Conservation (phyloP, 2,797 vertebrate genomes). For the Micropoecilia bifurca region DNA sequence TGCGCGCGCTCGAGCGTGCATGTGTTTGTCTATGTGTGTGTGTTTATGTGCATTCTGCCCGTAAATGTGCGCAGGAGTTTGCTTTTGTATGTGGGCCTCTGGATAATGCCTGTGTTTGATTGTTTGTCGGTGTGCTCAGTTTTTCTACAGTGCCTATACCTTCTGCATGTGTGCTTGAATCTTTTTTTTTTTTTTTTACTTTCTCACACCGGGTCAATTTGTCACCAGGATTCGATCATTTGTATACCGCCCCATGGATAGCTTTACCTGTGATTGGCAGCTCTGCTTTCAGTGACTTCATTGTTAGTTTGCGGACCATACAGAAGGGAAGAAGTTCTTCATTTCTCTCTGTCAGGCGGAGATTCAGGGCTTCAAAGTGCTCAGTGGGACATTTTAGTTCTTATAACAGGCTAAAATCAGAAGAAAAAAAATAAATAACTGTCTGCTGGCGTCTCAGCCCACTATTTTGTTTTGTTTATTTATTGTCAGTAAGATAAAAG, state of each 20-base stretch:
- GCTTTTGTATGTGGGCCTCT: conserved; percentile 21
- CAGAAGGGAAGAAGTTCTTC: conserved; percentile 53
- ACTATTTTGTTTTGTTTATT: conserved; percentile 29
- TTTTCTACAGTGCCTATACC: conserved; percentile 16
- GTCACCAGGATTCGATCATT: conserved; percentile 65
- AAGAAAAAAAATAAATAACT: conserved; percentile 27
- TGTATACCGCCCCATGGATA: conserved; percentile 62
- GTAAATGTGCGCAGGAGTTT: conserved; percentile 53
- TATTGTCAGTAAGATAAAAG: conserved; percentile 23
- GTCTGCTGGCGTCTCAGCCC: conserved; percentile 22
- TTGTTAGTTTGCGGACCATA: conserved; percentile 54
- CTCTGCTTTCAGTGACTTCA: conserved; percentile 54
- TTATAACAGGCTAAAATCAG: conserved; percentile 39
- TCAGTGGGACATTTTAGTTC: conserved; percentile 59
- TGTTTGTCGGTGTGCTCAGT: conserved; percentile 32
- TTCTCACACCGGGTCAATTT: conserved; percentile 41
- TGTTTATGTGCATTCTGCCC: conserved; percentile 59
- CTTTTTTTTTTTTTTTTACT: conserved; percentile 6
- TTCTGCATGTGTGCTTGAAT: conserved; percentile 10
- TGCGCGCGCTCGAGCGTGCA: conserved; percentile 16
- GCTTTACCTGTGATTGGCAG: conserved; percentile 68
- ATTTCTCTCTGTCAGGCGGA: conserved; percentile 55
- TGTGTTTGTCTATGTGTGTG: conserved; percentile 32
- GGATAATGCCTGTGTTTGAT: conserved; percentile 34
- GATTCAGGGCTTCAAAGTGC: conserved; percentile 45